phyloP scores from a whole-genome alignment of 2,113 vertebrate species.

The Lycocorax pyrrhopterus region DNA sequence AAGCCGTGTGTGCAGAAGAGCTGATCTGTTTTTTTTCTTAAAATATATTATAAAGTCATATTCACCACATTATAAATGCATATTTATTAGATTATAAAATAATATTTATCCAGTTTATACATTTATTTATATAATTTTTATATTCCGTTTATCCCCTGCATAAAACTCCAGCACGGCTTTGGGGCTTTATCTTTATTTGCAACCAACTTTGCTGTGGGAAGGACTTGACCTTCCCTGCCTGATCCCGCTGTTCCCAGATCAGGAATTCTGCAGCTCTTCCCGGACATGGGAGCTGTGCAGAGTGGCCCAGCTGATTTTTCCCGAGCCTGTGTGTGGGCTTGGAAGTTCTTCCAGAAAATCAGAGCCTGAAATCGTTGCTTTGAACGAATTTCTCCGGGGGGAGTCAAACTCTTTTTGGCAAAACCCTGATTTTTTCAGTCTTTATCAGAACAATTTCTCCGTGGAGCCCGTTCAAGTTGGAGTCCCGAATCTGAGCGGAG shows the following conservation, averaged over 20 bases:
- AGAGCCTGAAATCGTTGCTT: constrained; percentile 27
- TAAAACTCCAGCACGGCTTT: not conserved
- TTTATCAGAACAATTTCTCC: not conserved
- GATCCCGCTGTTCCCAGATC: not conserved
- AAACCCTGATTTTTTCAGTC: not conserved
- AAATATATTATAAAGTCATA: not conserved
- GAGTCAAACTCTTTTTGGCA: not conserved
- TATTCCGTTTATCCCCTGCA: accelerated
- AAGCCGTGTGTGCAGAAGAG: not conserved
- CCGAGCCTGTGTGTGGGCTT: constrained; percentile 23
- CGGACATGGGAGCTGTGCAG: not conserved
- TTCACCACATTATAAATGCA: too few species aligned
- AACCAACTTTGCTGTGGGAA: not conserved
- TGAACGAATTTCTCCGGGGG: not conserved
- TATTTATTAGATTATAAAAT: not conserved
- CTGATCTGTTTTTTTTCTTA: not conserved
- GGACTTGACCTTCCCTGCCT: accelerated
- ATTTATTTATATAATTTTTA: too few species aligned
- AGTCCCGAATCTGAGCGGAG: not conserved
- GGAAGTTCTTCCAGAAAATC: not conserved
- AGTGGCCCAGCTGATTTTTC: not conserved
- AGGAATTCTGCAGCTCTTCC: not conserved
- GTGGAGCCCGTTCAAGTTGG: not conserved
- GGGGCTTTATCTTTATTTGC: not conserved
- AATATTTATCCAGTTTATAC: too few species aligned